Base-by-base conservation (phyloP, 1,140 invertebrate species). In the Drosophila subobscura region DNA sequence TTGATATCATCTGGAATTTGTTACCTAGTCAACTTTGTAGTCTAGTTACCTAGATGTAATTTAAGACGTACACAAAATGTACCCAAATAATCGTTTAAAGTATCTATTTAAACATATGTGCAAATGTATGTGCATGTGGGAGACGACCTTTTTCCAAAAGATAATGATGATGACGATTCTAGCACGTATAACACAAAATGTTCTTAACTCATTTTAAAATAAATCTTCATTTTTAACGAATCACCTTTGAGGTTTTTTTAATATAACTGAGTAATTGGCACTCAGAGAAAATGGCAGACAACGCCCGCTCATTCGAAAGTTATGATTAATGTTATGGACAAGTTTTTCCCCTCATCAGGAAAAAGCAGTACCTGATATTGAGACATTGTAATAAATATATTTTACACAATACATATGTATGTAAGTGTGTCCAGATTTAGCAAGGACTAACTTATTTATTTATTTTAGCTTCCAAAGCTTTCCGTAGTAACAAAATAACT, bases 211-310 rank as follows among this genome's bases (percentile, higher is more conserved):
- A 75, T 75, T 70, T 61, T 80, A 46, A 77, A 83, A 84, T 80
- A 85, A 85, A 85, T 70, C 77, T 86, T 85, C 51, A 85, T 86
- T 85, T 85, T 75, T 64, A 86, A 72, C 68, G 14, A 20, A 20
- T 20, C 16, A 20, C 16, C 16, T 20, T 20, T 20, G 16, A 1
- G 16, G 0, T 20, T 20, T 20, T 20, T 20, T 20, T 20, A 20
- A 1, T 20, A 20, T 20, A 68, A 70, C 37, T 2, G 25, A 40
- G 57, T 42, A 41, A 29, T 33, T 22, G 22, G 20, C 47, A 42
- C 16, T 20, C 16, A 1, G 16, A 20, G 16, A 20, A 20, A 20
- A 20, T 20, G 0, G 16, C 16, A 20, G 0, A 20, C 16, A 20
- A 20, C 16, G 16, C 16, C 16, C 16, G 16, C 16, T 20, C 16